Percentiles rank a stretch among this genome's conserved stretches.
phyloP scores from a whole-genome alignment of 2,888 invertebrate genomes.

The Polydesmus complanatus region DNA sequence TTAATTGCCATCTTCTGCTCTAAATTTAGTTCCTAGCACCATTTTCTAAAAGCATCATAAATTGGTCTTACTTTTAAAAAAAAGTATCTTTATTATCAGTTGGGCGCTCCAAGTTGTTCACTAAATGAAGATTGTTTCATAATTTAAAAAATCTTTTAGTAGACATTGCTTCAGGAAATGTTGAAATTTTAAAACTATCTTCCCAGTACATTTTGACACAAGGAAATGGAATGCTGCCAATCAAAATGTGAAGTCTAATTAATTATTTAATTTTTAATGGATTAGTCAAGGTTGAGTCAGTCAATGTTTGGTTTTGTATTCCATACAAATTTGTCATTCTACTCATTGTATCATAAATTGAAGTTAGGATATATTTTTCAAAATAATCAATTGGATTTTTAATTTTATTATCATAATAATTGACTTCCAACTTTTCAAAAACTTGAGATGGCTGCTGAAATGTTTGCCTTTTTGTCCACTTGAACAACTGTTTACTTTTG shows the following conservation, averaged over 20 bases:
- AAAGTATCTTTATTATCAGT: conserved; percentile 17
- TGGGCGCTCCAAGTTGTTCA: conserved; percentile 17
- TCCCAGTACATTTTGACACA: conserved; percentile 19
- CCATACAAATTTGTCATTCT: conserved; percentile 26
- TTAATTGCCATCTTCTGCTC: conserved; percentile 30
- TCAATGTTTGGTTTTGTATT: conserved; percentile 7
- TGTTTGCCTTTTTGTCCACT: background rate
- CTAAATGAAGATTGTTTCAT: conserved; percentile 18
- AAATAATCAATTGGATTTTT: conserved; percentile 11
- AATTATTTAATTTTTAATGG: conserved; percentile 13
- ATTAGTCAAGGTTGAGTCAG: conserved; percentile 2
- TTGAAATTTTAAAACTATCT: conserved; percentile 1
- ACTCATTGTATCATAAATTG: conserved; percentile 1
- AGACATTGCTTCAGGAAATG: conserved; percentile 16
- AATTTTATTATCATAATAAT: background rate
- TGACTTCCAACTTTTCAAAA: background rate
- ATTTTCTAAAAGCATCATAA: conserved; percentile 18
- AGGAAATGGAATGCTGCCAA: conserved; percentile 16
- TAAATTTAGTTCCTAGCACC: conserved; percentile 35
- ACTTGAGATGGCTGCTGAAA: background rate
- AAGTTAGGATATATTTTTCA: conserved; percentile 7
- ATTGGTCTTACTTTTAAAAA: conserved; percentile 23
- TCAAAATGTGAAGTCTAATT: conserved; percentile 16
- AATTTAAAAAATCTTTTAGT: conserved; percentile 19
- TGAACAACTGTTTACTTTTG: background rate